These are phyloP conservation scores for Dreissena rostriformis DNA, from an alignment of 1,140 invertebrate species.

Conservation along the genomic window DNA sequence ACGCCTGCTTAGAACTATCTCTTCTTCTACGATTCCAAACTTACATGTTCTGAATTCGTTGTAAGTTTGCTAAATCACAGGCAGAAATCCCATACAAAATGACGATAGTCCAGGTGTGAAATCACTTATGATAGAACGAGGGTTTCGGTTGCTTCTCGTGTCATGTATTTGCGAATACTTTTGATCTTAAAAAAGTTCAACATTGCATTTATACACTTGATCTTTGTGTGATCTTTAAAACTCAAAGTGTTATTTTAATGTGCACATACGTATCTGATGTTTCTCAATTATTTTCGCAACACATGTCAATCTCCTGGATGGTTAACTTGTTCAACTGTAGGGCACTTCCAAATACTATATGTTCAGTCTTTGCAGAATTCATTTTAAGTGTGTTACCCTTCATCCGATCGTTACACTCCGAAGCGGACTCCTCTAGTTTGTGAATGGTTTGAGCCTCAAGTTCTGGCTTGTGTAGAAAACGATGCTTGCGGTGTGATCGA, in stretches of 20 bases:
- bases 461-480: not conserved
- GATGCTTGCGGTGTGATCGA: slow-evolving; percentile 1
- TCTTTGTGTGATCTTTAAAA: slow-evolving; percentile 14
- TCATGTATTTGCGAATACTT: slow-evolving; percentile 11
- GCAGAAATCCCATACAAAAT: not conserved
- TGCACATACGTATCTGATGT: slow-evolving; percentile 8
- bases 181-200: slow-evolving; percentile 7
- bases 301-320: not conserved
- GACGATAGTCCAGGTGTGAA: slow-evolving; percentile 12
- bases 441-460: not conserved
- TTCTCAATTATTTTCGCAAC: not conserved
- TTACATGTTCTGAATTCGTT: slow-evolving; percentile 14
- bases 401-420: not conserved
- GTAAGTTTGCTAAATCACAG: not conserved
- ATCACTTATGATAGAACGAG: not conserved
- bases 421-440: slow-evolving; percentile 1
- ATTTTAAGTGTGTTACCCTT: slow-evolving; percentile 8
- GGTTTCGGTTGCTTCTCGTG: not conserved
- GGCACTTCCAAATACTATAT: not conserved
- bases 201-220: not conserved
- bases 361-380: slow-evolving; percentile 7
- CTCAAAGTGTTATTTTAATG: not conserved
- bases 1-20: not conserved
- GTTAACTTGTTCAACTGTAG: not conserved
- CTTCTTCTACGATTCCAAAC: slow-evolving; percentile 3